Evolutionary conservation across 2,888 invertebrate species (phyloP).

Genomic region (Toxonevra muliebris): DNA sequence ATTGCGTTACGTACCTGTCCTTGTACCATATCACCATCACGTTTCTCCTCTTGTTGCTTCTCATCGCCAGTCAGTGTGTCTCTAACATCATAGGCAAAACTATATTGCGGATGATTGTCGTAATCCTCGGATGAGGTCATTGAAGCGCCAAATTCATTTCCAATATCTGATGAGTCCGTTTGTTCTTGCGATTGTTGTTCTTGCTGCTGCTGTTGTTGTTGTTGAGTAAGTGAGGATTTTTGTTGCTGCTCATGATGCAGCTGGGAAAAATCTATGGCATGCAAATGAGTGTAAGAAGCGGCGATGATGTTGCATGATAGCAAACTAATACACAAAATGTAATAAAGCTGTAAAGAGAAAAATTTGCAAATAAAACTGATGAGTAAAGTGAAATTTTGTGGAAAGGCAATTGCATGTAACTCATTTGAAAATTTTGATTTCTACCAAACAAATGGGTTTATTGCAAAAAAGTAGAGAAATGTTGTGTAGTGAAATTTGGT

Average conservation of each 20-base stretch:
- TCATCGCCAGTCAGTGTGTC: conserved; percentile 67
- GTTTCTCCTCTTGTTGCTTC: conserved; percentile 67
- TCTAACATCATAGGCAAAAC: conserved; percentile 67
- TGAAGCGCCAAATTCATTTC: conserved; percentile 45
- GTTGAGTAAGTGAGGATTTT: conserved; percentile 33
- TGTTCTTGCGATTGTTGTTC: conserved; percentile 41
- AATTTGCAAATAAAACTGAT: conserved; percentile 2
- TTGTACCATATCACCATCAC: conserved; percentile 68
- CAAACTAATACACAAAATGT: conserved; percentile 50
- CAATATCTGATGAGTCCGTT: conserved; percentile 36
- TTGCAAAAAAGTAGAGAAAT: no score
- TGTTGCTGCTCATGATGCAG: conserved; percentile 40
- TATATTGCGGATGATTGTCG: conserved; percentile 65
- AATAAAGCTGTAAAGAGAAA: conserved; percentile 32
- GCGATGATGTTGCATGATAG: conserved; percentile 49
- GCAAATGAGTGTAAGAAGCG: conserved; percentile 49
- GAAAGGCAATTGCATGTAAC: no score
- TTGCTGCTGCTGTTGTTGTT: conserved; percentile 37
- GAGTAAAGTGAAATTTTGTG: no score
- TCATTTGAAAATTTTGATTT: no score
- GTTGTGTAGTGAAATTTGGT: no score
- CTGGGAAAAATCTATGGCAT: conserved; percentile 54
- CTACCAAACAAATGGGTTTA: no score
- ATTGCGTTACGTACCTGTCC: conserved; percentile 46
- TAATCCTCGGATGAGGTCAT: conserved; percentile 64